Evolutionary conservation across 2,113 vertebrate genomes (phyloP), one percentile per base, ranked within the genome.

Genomic region (Psilopsiagon aymara): DNA sequence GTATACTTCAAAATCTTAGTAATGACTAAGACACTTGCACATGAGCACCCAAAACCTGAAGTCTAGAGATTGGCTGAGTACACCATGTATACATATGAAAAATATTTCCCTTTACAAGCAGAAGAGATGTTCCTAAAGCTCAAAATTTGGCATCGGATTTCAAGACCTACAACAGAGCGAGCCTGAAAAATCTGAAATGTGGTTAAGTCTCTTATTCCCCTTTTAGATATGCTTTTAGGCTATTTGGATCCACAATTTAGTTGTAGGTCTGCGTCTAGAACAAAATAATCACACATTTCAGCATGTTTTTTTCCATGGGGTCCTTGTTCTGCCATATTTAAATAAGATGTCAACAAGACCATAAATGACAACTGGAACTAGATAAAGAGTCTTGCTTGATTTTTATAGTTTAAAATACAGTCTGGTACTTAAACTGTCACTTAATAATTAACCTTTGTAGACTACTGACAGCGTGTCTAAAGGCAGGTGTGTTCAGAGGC

Each of bases 401-500:
- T 92, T 91, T 78, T 91, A 43, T 55, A 7, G 35, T 63, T 95
- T 94, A 85, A 95, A 96, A 90, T 37, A 95, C 76, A 96, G 81
- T 67, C 87, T 97, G 81, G 84, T 91, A 91, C 66, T 79, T 96
- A 95, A 92, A 92, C 41, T 51, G 77, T 84, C 88, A 91, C 62
- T 90, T 95, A 92, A 83, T 94, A 91, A 96, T 91, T 91, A 94
- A 96, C 44, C 70, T 97, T 92, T 92, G 80, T 92, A 97, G 94
- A 94, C 75, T 94, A 94, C 68, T 64, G 79, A 89, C 78, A 97
- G 71, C 20, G 92, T 33, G 33, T 96, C 31, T 77, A 96, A 97
- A 98, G 95, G 92, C 87, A 95, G 93, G 83, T 96, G 86, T 94
- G 94, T 92, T 96, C 95, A 97, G 94, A 97, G 90, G 88, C 70